phyloP scores from a whole-genome alignment of 2,113 vertebrate genomes.

The Hystrix cristata region DNA sequence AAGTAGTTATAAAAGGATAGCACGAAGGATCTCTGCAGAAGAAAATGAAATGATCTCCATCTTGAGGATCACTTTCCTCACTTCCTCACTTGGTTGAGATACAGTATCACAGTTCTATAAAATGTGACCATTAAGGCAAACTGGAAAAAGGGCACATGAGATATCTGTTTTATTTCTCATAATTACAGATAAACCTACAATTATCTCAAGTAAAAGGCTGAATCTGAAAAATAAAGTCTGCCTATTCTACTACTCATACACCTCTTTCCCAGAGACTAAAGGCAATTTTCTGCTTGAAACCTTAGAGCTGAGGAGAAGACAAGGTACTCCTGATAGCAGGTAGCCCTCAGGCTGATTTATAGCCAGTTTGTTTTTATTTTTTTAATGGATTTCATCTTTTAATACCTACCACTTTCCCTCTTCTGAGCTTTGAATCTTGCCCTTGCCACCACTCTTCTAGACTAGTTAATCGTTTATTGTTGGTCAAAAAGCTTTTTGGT shows the following conservation, averaged over 20 bases:
- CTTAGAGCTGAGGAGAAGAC: not conserved
- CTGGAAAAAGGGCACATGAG: not conserved
- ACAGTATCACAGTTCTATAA: not conserved
- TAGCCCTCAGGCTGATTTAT: not conserved
- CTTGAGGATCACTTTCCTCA: not conserved
- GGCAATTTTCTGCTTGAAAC: not conserved
- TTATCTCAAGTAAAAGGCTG: not conserved
- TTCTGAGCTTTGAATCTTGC: not conserved
- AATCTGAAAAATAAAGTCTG: not conserved
- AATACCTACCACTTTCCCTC: not conserved
- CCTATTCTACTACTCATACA: not conserved
- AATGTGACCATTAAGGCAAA: not conserved
- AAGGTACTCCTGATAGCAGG: not conserved
- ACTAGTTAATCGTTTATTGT: not conserved
- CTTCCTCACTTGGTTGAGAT: not conserved
- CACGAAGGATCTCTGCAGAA: not conserved
- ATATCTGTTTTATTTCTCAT: not conserved
- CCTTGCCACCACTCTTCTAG: not conserved
- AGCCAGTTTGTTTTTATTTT: not conserved
- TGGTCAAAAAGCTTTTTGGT: not conserved
- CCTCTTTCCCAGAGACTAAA: not conserved
- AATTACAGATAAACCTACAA: not conserved
- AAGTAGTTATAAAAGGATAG: not conserved
- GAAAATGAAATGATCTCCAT: not conserved
- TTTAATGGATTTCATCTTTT: not conserved